Base-by-base conservation (phyloP, 2,888 invertebrate species). In the Troides aeacus region DNA sequence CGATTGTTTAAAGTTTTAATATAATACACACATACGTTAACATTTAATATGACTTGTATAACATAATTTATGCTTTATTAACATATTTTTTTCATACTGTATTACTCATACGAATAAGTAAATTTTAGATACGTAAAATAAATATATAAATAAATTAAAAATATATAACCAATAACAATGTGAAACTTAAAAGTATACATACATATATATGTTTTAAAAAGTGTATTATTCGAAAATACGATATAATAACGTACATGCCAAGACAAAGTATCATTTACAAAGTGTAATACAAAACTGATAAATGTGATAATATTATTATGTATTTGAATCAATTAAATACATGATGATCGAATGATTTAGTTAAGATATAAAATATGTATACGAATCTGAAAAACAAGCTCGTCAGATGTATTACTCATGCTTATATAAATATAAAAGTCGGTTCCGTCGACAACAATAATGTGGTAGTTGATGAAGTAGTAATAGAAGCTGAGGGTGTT, bases 171-270 rank as follows among this genome's bases (percentile, higher is more conserved):
- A 50, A 36, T 42, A 72, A 72, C 62, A 42, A 65, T 69, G 68
- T 62, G 23, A 71, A 69, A 70, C 66, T 50, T 69, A 71, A 70
- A 63, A 71, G 63, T 70, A 70, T 72, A 71, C 72, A 72, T 73
- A 71, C 63, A 24, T 24, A 30, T 66, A 66, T 62, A 67, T 57
- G 61, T 64, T 63, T 30, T 30, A 30, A 72, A 73, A 71, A 30
- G 70, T 72, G 73, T 73, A 65, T 66, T 59, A 59, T 50, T 68
- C 53, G 64, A 72, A 73, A 71, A 70, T 71, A 70, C 67, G 23
- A 67, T 76, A 76, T 39, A 78, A 77, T 76, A 79, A 80, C 84
- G 84, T 84, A 83, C 88, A 88, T 88, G 88, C 88, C 84, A 83
- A 84, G 84, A 86, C 83, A 81, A 83, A 59, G 66, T 76, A 74